Percentiles rank a stretch among this genome's conserved stretches.
phyloP scores from a whole-genome alignment of 1,140 invertebrate genomes.

The Agraylea sexmaculata region DNA sequence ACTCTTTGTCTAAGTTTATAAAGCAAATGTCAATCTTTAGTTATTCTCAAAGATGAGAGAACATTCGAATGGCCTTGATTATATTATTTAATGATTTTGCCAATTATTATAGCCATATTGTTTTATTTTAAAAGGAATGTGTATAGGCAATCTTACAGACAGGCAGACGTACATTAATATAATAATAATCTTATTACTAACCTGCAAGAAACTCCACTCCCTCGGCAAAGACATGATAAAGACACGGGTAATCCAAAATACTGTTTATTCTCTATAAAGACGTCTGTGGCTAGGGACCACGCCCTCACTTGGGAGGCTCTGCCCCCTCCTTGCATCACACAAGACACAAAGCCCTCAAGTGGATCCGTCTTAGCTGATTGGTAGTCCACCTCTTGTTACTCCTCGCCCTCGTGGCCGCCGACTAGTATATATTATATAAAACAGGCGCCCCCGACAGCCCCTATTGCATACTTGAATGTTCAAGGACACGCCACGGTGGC shows the following conservation, averaged over 20 bases:
- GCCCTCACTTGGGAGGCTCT: constrained; percentile 2
- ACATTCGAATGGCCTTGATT: background rate
- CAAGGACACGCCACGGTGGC: too few relatives aligned
- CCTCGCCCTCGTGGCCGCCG: too few relatives aligned
- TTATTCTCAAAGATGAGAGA: background rate
- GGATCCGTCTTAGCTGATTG: too few relatives aligned
- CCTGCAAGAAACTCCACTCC: constrained; percentile 20
- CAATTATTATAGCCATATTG: background rate
- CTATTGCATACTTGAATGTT: too few relatives aligned
- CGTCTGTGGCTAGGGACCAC: constrained; percentile 10
- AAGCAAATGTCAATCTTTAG: background rate
- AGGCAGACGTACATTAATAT: too few relatives aligned
- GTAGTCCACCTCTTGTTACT: too few relatives aligned
- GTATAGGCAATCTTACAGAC: background rate
- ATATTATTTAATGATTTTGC: background rate
- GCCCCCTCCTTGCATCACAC: background rate
- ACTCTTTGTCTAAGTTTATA: too few relatives aligned
- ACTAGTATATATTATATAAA: too few relatives aligned
- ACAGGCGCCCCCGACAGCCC: too few relatives aligned
- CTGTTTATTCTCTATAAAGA: constrained; percentile 10
- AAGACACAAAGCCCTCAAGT: too few relatives aligned
- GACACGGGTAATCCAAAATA: constrained; percentile 19
- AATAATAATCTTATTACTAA: constrained; percentile 1
- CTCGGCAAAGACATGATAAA: constrained; percentile 20
- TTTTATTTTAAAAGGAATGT: background rate